Conservation (phyloP, 2,888 invertebrate genomes). For the Parnassius mnemosyne region DNA sequence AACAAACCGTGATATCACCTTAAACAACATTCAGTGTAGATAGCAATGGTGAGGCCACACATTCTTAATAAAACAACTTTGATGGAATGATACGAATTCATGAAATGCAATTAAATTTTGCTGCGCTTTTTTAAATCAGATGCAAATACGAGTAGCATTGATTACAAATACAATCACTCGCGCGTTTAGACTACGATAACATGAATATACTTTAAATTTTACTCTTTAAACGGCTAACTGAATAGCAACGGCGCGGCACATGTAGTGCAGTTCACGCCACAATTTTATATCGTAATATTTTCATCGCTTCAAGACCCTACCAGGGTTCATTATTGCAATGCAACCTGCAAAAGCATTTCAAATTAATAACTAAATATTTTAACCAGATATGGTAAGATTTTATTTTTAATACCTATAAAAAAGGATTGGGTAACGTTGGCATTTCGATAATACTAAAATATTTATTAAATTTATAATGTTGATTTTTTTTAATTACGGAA, state of each 20-base stretch:
- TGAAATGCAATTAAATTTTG: not conserved
- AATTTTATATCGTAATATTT: too few species aligned
- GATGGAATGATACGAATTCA: not conserved
- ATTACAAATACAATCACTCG: not conserved
- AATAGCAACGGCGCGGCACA: not conserved
- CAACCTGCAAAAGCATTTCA: too few species aligned
- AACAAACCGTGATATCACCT: not conserved
- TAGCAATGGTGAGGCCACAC: not conserved
- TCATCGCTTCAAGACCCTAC: too few species aligned
- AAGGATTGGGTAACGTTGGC: too few species aligned
- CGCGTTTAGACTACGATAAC: not conserved
- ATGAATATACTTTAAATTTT: not conserved
- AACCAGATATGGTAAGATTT: too few species aligned
- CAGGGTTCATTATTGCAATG: too few species aligned
- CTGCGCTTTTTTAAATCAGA: not conserved
- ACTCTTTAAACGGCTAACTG: too few species aligned
- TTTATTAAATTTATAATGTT: too few species aligned
- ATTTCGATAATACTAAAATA: too few species aligned
- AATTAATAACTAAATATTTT: too few species aligned
- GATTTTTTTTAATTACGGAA: too few species aligned
- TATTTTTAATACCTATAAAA: too few species aligned
- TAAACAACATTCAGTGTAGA: not conserved
- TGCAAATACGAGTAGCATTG: not conserved
- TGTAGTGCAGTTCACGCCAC: not conserved
- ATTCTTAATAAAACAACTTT: not conserved